Evolutionary conservation across 2,797 vertebrate species (phyloP), one percentile per base, ranked within the genome.

Genomic region (Pseudochaenichthys georgianus): DNA sequence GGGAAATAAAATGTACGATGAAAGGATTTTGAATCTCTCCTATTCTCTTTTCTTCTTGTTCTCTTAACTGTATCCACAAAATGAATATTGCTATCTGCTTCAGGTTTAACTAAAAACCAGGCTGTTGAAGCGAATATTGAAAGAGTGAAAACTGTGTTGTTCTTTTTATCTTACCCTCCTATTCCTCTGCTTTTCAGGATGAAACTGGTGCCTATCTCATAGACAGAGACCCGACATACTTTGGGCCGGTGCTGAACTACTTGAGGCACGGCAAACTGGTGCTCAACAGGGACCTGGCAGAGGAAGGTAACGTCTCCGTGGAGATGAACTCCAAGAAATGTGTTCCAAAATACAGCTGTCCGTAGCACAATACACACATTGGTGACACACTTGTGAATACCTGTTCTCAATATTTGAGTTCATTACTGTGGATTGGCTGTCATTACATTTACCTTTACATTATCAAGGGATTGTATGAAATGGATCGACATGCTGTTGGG

Each of bases 151-250:
- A 5, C 15, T 34, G 13, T 41, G 16, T 31, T 13, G 12, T 34
- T 48, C 0, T 45, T 15, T 46, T 41, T 15, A 46, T 53, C 13
- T 52, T 3, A 16, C 28, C 42, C 5, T 47, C 21, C 9, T 43
- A 1, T 9, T 52, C 43, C 48, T 67, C 43, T 64, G 10, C 4
- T 63, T 81, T 50, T 53, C 77, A 99, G 98, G 98, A 99, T 93
- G 98, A 99, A 92, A 97, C 96, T 2, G 98, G 98, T 93, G 98
- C 98, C 88, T 99, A 99, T 95, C 95, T 99, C 93, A 99, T 99
- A 78, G 98, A 99, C 95, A 92, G 98, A 95, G 98, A 99, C 88
- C 97, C 98, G 2, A 96, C 97, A 45, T 99, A 99, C 92, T 99
- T 99, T 64, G 98, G 98, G 77, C 97, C 98, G 12, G 96, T 99